Percentiles rank a stretch among this genome's conserved stretches.
phyloP scores from a whole-genome alignment of 2,113 vertebrate genomes.

The Murina feae region DNA sequence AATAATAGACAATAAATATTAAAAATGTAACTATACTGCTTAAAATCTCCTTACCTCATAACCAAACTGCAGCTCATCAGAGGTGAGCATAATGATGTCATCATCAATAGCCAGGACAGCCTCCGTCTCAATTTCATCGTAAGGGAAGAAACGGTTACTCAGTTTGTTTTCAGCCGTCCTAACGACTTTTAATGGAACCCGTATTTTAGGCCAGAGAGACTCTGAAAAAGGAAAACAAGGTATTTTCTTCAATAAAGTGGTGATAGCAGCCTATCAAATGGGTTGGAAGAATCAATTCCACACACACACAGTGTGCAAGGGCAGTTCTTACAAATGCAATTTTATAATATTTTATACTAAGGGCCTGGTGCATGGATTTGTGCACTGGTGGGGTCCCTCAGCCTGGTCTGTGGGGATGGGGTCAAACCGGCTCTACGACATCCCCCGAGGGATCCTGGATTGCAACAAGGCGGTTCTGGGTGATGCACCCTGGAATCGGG shows the following conservation, averaged over 20 bases:
- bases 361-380: no score
- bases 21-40: accelerated
- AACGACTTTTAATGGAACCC: conserved; percentile 94
- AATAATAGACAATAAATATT: neutral
- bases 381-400: no score
- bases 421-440: no score
- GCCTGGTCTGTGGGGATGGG: no score
- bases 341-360: neutral
- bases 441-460: no score
- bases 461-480: no score
- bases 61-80: conserved; percentile 97
- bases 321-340: neutral
- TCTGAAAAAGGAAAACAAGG: conserved; percentile 77
- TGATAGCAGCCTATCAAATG: neutral
- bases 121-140: conserved; percentile 96
- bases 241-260: neutral
- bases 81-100: conserved; percentile 99
- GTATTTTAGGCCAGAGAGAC: conserved; percentile 96
- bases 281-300: neutral
- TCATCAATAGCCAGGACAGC: conserved; percentile 97
- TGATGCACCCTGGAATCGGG: no score
- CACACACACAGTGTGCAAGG: accelerated
- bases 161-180: conserved; percentile 96
- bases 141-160: conserved; percentile 99
- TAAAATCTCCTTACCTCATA: conserved; percentile 88